These are phyloP conservation scores for Pantherophis alleghaniensis DNA, from an alignment of 2,797 vertebrate genomes.

Conservation along the genomic window DNA sequence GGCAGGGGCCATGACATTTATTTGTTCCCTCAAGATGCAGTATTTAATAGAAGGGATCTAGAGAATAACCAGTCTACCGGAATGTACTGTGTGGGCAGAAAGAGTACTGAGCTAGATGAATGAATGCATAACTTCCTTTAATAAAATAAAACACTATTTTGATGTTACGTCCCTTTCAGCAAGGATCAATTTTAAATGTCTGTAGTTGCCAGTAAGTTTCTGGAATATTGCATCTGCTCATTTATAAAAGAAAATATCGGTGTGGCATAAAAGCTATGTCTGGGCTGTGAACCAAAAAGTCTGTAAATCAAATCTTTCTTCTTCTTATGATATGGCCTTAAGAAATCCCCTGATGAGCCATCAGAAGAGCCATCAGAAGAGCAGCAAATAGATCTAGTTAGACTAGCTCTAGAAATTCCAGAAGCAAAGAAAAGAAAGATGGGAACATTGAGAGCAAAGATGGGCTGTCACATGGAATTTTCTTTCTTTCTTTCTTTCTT, in stretches of 20 bases:
- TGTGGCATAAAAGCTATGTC: not conserved
- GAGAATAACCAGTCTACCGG: not conserved
- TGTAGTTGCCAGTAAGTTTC: not conserved
- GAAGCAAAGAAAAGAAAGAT: conserved; percentile 36
- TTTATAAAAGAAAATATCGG: not conserved
- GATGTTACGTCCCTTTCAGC: not conserved
- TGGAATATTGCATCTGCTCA: not conserved
- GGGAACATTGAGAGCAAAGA: not conserved
- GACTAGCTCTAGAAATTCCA: conserved; percentile 20
- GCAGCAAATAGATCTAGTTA: conserved; percentile 26
- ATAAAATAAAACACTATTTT: not conserved
- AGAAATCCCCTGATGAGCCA: not conserved
- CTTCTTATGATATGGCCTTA: not conserved
- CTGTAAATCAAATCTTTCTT: not conserved
- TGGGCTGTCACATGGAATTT: not conserved
- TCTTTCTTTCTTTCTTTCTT: too few relatives aligned
- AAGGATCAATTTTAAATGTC: not conserved
- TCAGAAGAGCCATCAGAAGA: not conserved
- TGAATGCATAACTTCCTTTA: not conserved
- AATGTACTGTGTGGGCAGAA: not conserved
- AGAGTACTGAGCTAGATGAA: not conserved
- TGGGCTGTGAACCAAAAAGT: not conserved
- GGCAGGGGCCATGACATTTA: not conserved
- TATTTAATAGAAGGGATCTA: not conserved
- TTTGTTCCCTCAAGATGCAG: not conserved